Percentiles rank a stretch among this genome's conserved stretches.
Conservation (phyloP, 1,140 invertebrate species). For the Andricus grossulariae region DNA sequence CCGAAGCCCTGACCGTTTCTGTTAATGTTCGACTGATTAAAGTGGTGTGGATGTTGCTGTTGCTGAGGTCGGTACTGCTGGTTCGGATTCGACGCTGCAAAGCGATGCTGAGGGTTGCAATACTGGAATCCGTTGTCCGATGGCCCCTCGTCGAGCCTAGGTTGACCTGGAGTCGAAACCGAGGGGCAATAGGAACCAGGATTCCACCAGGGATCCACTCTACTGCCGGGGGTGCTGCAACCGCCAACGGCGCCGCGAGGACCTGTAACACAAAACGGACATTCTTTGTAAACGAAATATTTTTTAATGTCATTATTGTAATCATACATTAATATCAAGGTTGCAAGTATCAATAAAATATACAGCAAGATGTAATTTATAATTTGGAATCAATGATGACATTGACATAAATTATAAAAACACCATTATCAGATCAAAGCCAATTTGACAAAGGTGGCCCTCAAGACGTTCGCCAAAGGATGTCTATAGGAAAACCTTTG, state of each 20-base stretch:
- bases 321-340: background rate
- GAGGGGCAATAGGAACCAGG: constrained; percentile 64
- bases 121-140: constrained; percentile 52
- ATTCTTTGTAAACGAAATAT: background rate
- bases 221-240: constrained; percentile 72
- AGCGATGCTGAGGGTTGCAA: background rate
- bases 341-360: background rate
- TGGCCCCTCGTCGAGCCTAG: constrained; percentile 65
- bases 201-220: constrained; percentile 73
- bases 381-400: background rate
- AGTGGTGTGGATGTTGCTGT: constrained; percentile 34
- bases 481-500: too few relatives aligned
- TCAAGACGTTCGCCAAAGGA: too few relatives aligned
- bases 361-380: background rate
- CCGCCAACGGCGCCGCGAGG: constrained; percentile 73
- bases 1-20: constrained; percentile 47
- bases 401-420: too few relatives aligned
- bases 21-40: constrained; percentile 36
- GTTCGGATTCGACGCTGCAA: constrained; percentile 3
- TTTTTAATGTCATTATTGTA: background rate
- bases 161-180: constrained; percentile 62
- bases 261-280: constrained; percentile 63
- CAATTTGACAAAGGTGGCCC: too few relatives aligned
- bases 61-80: constrained; percentile 36
- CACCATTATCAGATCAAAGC: too few relatives aligned